Percentiles rank a stretch among this genome's conserved stretches.
Evolutionary conservation across 2,113 vertebrate genomes (phyloP).

Genomic region (Prinia subflava): DNA sequence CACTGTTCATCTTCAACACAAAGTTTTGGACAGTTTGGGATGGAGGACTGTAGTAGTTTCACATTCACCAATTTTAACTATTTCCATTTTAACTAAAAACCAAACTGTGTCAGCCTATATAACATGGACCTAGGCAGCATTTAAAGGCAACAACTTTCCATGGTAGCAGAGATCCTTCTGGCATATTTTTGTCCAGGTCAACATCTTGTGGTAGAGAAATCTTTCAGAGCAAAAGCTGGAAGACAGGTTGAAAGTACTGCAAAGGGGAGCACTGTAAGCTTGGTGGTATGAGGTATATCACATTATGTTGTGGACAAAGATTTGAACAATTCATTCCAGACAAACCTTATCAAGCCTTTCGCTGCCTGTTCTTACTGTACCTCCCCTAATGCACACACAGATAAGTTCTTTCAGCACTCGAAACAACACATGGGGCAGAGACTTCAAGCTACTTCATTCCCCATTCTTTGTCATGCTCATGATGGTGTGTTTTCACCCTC

Average conservation of each 20-base stretch:
- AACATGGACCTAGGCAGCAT: not conserved
- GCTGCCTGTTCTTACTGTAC: not conserved
- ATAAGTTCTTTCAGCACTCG: conserved; percentile 28
- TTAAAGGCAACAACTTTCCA: not conserved
- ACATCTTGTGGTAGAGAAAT: not conserved
- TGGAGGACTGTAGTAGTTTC: not conserved
- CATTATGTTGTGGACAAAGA: not conserved
- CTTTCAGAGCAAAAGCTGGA: not conserved
- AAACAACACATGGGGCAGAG: not conserved
- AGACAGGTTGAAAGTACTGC: not conserved
- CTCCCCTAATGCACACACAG: conserved; percentile 13
- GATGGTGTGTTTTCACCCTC: not conserved
- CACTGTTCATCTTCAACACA: not conserved
- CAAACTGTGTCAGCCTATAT: too few relatives aligned
- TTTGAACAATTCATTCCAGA: conserved; percentile 33
- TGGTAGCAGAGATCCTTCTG: not conserved
- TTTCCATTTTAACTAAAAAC: too few relatives aligned
- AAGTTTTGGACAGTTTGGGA: not conserved
- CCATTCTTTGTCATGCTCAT: not conserved
- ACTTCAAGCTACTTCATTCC: not conserved
- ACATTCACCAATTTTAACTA: too few relatives aligned
- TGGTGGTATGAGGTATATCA: not conserved
- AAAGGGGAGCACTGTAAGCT: not conserved
- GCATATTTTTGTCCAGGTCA: not conserved
- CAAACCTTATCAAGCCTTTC: not conserved